These are phyloP conservation scores for Gallinago nigripennis DNA, from an alignment of 2,797 vertebrate species.

Conservation along the genomic window DNA sequence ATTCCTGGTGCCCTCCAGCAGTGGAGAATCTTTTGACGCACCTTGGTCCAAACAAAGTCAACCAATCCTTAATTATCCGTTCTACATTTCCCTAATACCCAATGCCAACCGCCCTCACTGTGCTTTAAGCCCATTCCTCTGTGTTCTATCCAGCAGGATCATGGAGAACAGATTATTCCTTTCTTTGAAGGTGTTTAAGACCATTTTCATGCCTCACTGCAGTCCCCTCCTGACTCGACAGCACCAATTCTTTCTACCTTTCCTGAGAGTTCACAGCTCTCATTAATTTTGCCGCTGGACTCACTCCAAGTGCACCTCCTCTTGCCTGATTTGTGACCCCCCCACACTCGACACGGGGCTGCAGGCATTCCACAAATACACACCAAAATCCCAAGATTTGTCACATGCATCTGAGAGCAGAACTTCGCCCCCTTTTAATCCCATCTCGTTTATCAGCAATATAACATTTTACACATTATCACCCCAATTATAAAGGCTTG, in stretches of 20 bases:
- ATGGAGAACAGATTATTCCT: slow-evolving; percentile 7
- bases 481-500: slow-evolving; percentile 45
- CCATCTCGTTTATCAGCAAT: slow-evolving; percentile 11
- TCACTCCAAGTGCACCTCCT: neutral
- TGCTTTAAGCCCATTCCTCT: neutral
- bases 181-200: neutral
- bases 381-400: neutral
- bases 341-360: neutral
- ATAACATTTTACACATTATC: slow-evolving; percentile 43
- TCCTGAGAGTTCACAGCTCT: neutral
- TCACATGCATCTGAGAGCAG: neutral
- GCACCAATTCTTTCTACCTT: neutral
- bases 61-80: neutral
- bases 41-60: neutral
- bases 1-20: neutral
- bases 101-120: accelerated
- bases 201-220: slow-evolving; percentile 23
- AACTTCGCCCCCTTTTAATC: neutral
- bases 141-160: neutral
- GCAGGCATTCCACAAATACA: neutral
- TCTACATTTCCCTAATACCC: neutral
- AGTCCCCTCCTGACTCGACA: neutral
- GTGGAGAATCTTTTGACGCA: accelerated
- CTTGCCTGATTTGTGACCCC: neutral
- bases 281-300: neutral